Base-by-base conservation (phyloP, 2,113 vertebrate species). In the Origma solitaria region DNA sequence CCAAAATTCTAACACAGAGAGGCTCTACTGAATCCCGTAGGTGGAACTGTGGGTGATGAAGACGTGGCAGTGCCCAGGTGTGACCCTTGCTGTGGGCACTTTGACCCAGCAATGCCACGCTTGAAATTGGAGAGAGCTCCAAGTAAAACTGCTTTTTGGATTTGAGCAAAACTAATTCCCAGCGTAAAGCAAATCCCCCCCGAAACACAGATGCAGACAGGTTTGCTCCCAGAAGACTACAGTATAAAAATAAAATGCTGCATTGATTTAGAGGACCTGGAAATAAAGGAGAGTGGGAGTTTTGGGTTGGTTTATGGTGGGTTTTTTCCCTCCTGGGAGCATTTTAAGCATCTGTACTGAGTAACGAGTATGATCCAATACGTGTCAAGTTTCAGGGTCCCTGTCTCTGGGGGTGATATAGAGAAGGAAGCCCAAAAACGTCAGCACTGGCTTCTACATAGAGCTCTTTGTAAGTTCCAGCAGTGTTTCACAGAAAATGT, bases 21-120 rank as follows among this genome's bases (percentile, higher is more conserved):
- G 31, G 11, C 6, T 51, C 30, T 53, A 31, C 15, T 23, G 40
- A 53, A 54, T 69, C 25, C 42, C 2, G 0, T 4, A 4, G 6
- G 30, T 62, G 33, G 58, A 60, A 71, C n/a, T n/a, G 33, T 7
- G 61, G 35, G 38, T 37, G 51, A 13, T 13, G 19, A 45, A 77
- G 75, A 15, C 1, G 3, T 1, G 6, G n/a, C 18, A 25, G 15
- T 62, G 37, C 24, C 37, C 56, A 66, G 30, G 42, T 9, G 28
- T 28, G 20, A 81, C 15, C 19, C 31, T 40, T 45, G 21, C n/a
- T 51, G 44, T 14, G 57, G 42, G 40, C 18, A 35, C 7, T 25
- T 42, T 81, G 54, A 72, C 47, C 50, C 68, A 79, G 56, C 86
- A 84, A 16, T 21, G 30, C 35, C 23, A 38, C 30, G 13, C 6